These are phyloP conservation scores for Acronicta alni DNA, from an alignment of 2,888 invertebrate genomes.

Conservation along the genomic window DNA sequence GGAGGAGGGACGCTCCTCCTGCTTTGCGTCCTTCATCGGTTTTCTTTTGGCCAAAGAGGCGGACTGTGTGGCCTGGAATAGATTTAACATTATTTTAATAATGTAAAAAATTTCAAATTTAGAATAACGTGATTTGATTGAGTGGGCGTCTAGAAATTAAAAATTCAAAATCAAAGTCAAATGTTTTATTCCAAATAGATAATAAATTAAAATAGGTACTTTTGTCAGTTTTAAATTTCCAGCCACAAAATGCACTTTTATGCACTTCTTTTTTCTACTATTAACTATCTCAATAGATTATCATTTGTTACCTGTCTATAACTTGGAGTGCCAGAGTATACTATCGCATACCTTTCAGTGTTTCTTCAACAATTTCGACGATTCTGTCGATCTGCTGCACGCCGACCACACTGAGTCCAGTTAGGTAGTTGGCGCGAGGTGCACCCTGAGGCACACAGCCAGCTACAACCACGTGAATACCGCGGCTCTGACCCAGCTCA, in stretches of 20 bases:
- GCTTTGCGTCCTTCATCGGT: constrained; percentile 93
- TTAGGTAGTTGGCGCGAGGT: constrained; percentile 91
- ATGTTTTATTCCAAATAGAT: no score
- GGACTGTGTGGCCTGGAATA: constrained; percentile 91
- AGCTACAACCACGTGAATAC: constrained; percentile 97
- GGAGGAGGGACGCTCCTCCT: constrained; percentile 95
- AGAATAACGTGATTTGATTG: no score
- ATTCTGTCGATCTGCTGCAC: constrained; percentile 99
- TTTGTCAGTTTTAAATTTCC: no score
- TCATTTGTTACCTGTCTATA: no score
- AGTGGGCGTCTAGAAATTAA: no score
- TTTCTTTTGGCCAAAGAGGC: constrained; percentile 94
- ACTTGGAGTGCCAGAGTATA: no score
- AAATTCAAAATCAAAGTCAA: no score
- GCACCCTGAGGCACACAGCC: constrained; percentile 99
- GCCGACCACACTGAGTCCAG: constrained; percentile 97
- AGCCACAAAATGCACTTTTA: no score
- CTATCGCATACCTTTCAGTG: constrained; percentile 93
- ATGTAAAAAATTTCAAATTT: no score
- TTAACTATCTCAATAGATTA: no score
- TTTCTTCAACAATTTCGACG: constrained; percentile 99
- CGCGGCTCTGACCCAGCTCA: constrained; percentile 91
- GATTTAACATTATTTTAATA: background rate
- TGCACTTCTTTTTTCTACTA: no score
- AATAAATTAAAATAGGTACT: no score